These are phyloP conservation scores for Porites lutea DNA, from an alignment of 64 coral and sea anemone genomes.

Conservation along the genomic window DNA sequence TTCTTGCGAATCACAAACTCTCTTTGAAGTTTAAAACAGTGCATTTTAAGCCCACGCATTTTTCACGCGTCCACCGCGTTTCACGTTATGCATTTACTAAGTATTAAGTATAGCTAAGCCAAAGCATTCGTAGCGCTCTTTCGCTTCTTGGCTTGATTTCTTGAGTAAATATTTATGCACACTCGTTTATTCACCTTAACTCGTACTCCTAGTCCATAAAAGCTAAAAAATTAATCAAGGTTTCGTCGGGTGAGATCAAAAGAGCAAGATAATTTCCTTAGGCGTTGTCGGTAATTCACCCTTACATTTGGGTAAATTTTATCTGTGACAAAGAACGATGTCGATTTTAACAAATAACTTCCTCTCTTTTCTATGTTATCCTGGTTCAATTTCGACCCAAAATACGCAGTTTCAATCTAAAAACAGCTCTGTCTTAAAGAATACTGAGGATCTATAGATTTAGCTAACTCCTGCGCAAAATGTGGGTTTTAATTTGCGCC, in stretches of 20 bases:
- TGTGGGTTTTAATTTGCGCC: neutral
- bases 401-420: neutral
- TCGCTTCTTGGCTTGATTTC: conserved; percentile 8
- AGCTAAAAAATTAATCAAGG: conserved; percentile 41
- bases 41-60: neutral
- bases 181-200: conserved; percentile 52
- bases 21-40: neutral
- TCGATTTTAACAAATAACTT: neutral
- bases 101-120: neutral
- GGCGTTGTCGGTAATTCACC: neutral
- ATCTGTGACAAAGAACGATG: neutral
- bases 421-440: neutral
- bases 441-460: neutral
- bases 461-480: neutral
- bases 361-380: neutral
- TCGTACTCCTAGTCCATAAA: conserved; percentile 29
- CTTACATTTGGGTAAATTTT: conserved; percentile 19
- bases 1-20: neutral
- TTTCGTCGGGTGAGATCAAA: conserved; percentile 27
- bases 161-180: conserved; percentile 54
- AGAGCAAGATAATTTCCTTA: neutral
- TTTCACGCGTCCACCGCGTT: neutral
- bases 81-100: neutral
- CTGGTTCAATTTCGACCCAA: neutral
- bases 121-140: neutral